These are phyloP conservation scores for Rattus norvegicus DNA, from an alignment of 2,113 vertebrate genomes.

Conservation along the genomic window GRCr8 NC_086026.1:114523001-114523500, in stretches of 20 bases:
- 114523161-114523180: background rate
- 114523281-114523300: background rate
- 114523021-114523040: constrained; percentile 96
- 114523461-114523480: background rate
- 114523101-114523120: background rate
- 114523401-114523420: background rate
- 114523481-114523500: background rate
- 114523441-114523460: background rate
- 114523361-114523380: background rate
- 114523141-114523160: background rate
- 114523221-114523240: background rate
- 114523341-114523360: background rate
- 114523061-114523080: background rate
- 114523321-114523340: no score
- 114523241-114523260: background rate
- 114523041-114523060: background rate
- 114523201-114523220: background rate
- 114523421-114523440: background rate
- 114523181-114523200: background rate
- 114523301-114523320: background rate
- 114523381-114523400: background rate
- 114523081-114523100: background rate
- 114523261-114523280: background rate
- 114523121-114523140: accelerated
- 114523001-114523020: constrained; percentile 99